A percentile compares a stretch with the other conserved stretches of the same genome.
These are phyloP conservation scores for Eupithecia abbreviata DNA, from an alignment of 2,888 invertebrate genomes.

Conservation along the genomic window DNA sequence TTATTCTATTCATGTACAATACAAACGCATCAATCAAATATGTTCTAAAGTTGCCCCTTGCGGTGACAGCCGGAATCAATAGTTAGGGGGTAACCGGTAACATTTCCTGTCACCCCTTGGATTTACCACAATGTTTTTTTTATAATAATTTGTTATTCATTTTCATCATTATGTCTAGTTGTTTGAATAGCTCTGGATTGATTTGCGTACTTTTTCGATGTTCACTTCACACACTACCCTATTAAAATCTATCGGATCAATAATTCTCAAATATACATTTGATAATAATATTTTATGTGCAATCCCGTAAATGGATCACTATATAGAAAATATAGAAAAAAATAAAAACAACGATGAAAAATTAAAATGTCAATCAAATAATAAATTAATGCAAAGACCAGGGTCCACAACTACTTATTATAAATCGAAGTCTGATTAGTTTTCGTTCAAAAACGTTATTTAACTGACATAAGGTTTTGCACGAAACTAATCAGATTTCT, in stretches of 20 bases:
- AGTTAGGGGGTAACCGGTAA: slow-evolving; percentile 71
- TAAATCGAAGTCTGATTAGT: too few species aligned
- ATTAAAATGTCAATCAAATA: too few species aligned
- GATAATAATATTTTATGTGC: too few species aligned
- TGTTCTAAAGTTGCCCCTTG: slow-evolving; percentile 66
- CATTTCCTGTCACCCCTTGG: slow-evolving; percentile 74
- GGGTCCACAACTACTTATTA: too few species aligned
- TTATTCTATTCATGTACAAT: slow-evolving; percentile 48
- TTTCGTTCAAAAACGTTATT: too few species aligned
- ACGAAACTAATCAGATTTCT: too few species aligned
- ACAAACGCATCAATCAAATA: slow-evolving; percentile 72
- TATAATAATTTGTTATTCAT: slow-evolving; percentile 30
- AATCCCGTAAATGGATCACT: too few species aligned
- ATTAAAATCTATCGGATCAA: not conserved
- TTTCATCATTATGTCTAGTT: slow-evolving; percentile 11
- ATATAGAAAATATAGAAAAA: too few species aligned
- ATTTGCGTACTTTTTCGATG: not conserved
- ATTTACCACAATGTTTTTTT: slow-evolving; percentile 49
- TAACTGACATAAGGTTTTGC: too few species aligned
- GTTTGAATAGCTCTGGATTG: not conserved
- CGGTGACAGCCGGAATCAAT: slow-evolving; percentile 73
- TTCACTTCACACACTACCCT: not conserved
- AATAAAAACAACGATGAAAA: too few species aligned
- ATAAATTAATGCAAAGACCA: too few species aligned
- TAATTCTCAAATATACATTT: not conserved